phyloP scores from a whole-genome alignment of 2,113 vertebrate species.

The Nycticryphes semicollaris region DNA sequence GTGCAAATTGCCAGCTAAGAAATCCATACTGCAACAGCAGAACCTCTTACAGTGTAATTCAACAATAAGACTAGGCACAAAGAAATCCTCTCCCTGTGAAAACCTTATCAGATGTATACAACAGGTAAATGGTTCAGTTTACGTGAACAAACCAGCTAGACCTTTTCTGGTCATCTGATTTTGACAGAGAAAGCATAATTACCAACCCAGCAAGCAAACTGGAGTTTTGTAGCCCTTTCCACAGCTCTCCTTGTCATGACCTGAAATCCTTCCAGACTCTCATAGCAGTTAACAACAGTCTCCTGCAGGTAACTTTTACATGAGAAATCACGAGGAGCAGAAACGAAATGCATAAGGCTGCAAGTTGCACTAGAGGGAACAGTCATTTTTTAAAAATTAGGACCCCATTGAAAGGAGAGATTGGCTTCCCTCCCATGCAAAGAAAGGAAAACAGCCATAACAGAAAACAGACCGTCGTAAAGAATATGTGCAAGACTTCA shows the following conservation, averaged over 20 bases:
- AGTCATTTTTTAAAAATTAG: not conserved
- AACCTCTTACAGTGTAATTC: not conserved
- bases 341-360: not conserved
- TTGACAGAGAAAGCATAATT: not conserved
- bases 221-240: not conserved
- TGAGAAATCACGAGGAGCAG: not conserved
- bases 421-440: accelerated
- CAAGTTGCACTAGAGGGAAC: not conserved
- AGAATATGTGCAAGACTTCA: not conserved
- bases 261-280: not conserved
- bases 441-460: not conserved
- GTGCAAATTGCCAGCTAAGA: not conserved
- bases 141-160: not conserved
- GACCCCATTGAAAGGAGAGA: not conserved
- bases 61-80: not conserved
- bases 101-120: not conserved
- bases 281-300: not conserved
- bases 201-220: not conserved
- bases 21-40: not conserved
- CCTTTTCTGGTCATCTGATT: not conserved
- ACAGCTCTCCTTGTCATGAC: not conserved
- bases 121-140: not conserved
- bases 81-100: not conserved
- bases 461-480: not conserved
- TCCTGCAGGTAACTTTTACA: not conserved